Percentiles rank a stretch among this genome's conserved stretches.
Conservation (phyloP, 2,888 invertebrate species). For the Aphrophora alni region DNA sequence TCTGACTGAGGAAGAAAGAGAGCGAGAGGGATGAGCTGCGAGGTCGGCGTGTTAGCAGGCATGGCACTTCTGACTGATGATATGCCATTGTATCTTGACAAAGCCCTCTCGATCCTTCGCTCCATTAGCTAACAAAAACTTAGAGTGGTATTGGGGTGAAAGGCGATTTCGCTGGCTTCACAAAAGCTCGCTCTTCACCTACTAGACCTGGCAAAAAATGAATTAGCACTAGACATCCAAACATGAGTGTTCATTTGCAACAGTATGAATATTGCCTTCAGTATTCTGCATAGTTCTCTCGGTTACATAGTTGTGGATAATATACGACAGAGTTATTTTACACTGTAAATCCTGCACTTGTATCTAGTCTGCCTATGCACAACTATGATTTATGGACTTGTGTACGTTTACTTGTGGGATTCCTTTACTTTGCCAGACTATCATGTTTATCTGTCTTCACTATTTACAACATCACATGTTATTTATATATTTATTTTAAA, state of each 20-base stretch:
- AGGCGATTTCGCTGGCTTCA: constrained; percentile 6
- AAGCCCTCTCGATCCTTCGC: constrained; percentile 2
- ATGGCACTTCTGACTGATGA: constrained; percentile 2
- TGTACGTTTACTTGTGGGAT: not conserved
- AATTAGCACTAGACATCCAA: not conserved
- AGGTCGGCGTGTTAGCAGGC: not conserved
- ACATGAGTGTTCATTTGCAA: not conserved
- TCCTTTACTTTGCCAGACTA: not conserved
- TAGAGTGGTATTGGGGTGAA: constrained; percentile 2
- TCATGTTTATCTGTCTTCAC: not conserved
- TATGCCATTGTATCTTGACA: not conserved
- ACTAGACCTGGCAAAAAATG: not conserved
- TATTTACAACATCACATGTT: not conserved
- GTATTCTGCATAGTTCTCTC: not conserved
- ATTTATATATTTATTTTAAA: not conserved
- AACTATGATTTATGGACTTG: not conserved
- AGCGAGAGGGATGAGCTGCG: not conserved
- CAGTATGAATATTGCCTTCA: not conserved
- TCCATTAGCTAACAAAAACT: constrained; percentile 9
- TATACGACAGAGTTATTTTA: not conserved
- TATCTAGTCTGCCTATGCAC: not conserved
- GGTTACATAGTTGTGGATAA: not conserved
- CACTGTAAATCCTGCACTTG: not conserved
- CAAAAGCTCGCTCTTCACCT: not conserved
- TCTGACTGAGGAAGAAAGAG: not conserved